phyloP scores from a whole-genome alignment of 2,113 vertebrate genomes.

The Camelus bactrianus region DNA sequence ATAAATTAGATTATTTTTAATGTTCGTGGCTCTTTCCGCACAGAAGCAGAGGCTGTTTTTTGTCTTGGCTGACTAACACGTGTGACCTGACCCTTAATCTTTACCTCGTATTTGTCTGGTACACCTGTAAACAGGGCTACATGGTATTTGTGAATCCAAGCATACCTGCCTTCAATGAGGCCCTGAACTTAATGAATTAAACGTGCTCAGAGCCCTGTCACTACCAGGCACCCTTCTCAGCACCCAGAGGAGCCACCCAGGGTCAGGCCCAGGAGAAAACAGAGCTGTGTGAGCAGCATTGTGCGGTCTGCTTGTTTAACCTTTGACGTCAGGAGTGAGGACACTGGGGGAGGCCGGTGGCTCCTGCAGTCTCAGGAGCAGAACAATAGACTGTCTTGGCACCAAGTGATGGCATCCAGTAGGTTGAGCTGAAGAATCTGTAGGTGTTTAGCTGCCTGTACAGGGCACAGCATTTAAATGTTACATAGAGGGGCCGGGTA shows the following conservation, averaged over 20 bases:
- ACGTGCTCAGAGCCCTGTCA: background rate
- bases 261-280: background rate
- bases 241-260: background rate
- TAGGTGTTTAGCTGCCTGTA: background rate
- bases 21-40: background rate
- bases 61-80: background rate
- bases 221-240: background rate
- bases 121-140: background rate
- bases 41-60: background rate
- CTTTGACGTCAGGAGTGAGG: conserved; percentile 51
- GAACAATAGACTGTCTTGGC: conserved; percentile 35
- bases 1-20: background rate
- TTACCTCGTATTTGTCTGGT: background rate
- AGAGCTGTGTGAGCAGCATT: background rate
- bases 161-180: background rate
- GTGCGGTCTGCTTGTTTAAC: conserved; percentile 57
- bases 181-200: background rate
- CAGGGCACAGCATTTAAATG: background rate
- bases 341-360: background rate
- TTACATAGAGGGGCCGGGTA: background rate
- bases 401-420: background rate
- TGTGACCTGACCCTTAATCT: background rate
- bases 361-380: background rate
- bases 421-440: background rate
- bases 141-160: background rate